Conservation (phyloP, 2,797 vertebrate species). For the Gymnothorax javanicus region DNA sequence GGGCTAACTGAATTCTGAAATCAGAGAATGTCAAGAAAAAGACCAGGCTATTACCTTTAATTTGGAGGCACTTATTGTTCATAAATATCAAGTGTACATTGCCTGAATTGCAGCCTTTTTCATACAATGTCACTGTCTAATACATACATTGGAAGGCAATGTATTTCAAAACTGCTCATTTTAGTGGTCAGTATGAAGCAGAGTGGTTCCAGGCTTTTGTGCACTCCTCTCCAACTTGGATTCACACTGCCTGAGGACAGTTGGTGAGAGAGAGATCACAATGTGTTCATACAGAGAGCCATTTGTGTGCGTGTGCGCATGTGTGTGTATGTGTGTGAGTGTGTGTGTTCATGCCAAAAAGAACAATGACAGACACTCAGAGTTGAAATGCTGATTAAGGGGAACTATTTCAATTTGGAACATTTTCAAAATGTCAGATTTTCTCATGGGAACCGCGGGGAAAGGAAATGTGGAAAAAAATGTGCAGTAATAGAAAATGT, state of each 20-base stretch:
- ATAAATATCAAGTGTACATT: no score
- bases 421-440: constrained; percentile 2
- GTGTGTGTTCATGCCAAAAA: no score
- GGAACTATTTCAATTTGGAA: neutral
- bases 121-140: no score
- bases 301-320: neutral
- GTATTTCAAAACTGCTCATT: neutral
- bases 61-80: no score
- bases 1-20: no score
- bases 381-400: neutral
- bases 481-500: neutral
- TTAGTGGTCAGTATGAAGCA: neutral
- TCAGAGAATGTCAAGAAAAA: no score
- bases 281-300: neutral
- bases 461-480: neutral
- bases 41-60: no score
- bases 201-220: neutral
- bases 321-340: no score
- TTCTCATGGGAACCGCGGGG: neutral
- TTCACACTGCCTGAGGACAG: neutral
- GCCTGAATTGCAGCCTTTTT: no score
- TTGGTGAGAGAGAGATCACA: neutral
- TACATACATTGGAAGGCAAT: no score
- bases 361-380: neutral
- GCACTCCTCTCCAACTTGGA: neutral